A percentile compares a stretch with the other conserved stretches of the same genome.
Conservation (phyloP, 1,140 invertebrate species). For the Caerostris darwini region DNA sequence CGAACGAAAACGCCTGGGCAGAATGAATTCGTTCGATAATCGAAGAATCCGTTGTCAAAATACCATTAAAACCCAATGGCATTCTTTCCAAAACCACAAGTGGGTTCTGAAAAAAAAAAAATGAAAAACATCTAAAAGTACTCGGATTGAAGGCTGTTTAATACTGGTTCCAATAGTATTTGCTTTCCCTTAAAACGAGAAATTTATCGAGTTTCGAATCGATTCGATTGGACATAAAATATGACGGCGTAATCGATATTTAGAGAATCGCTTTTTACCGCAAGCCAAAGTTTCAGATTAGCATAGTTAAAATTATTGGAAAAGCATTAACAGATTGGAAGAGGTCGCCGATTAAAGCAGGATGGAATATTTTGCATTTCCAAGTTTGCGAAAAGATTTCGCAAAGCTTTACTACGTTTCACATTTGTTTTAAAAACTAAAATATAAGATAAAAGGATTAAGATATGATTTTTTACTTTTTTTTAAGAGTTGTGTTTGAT, state of each 20-base stretch:
- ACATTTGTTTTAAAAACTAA: background rate
- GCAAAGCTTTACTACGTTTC: background rate
- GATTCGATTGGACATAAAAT: constrained; percentile 69
- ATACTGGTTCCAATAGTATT: constrained; percentile 48
- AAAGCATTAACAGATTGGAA: constrained; percentile 75
- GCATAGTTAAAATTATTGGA: constrained; percentile 75
- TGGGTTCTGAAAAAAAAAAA: background rate
- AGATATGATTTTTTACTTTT: too few species aligned
- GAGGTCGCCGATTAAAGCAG: constrained; percentile 51
- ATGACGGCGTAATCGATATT: constrained; percentile 69
- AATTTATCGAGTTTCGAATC: constrained; percentile 68
- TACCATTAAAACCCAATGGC: constrained; percentile 34
- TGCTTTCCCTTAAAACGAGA: constrained; percentile 68
- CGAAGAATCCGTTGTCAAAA: constrained; percentile 45
- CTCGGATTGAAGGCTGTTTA: constrained; percentile 44
- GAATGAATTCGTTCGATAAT: constrained; percentile 9
- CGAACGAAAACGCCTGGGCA: background rate
- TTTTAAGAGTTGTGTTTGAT: too few species aligned
- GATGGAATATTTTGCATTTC: constrained; percentile 16
- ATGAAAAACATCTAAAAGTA: background rate
- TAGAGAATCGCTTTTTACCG: constrained; percentile 66
- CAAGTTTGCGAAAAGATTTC: constrained; percentile 46
- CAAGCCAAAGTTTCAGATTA: constrained; percentile 75
- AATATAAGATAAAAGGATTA: too few species aligned
- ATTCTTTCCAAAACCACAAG: constrained; percentile 34